Base-by-base conservation (phyloP, 1,140 invertebrate genomes). In the Dinothrombium tinctorium region DNA sequence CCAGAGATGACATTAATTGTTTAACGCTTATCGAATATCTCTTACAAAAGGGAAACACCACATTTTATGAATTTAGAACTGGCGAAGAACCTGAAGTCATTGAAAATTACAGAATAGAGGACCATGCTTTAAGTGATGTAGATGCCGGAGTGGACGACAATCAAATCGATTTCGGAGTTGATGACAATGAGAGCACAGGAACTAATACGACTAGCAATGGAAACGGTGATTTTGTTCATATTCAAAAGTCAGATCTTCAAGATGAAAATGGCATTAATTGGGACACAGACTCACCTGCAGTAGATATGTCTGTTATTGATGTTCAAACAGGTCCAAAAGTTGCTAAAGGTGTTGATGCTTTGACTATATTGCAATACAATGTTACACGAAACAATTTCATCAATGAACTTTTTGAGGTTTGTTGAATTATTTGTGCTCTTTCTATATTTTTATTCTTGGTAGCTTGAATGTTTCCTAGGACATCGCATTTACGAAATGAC, bases 31-130 rank as follows among this genome's bases (percentile, higher is more conserved):
- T 66, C 19, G 49, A 49, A 35, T 53, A 58, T 48, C 32, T 67
- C 6, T 45, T 58, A 15, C 37, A 51, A n/a, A 72, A 82, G 55
- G 86, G 81, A 33, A 84, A 86, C 58, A 75, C 76, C 7, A 83
- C 81, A 1, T 73, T 73, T 1, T 89, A 83, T 56, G 74, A 89
- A 56, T 90, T 75, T 69, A 71, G 64, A 26, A 76, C 79, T 52
- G 76, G 77, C 9, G 76, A 81, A 57, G 66, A 71, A 12, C 82
- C 82, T 12, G 53, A 77, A 11, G 67, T 60, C 44, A 61, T 87
- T 33, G 72, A 72, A 51, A 65, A 68, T 8, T 66, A 71, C 37
- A 45, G n/a, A 5, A 32, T 12, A 0, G 17, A 36, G 8, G 7
- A 20, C 8, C 33, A 19, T 2, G 20, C 19, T 12, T 19, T n/a